Base-by-base conservation (phyloP, 2,113 vertebrate species). In the Erythrocercus mccallii region DNA sequence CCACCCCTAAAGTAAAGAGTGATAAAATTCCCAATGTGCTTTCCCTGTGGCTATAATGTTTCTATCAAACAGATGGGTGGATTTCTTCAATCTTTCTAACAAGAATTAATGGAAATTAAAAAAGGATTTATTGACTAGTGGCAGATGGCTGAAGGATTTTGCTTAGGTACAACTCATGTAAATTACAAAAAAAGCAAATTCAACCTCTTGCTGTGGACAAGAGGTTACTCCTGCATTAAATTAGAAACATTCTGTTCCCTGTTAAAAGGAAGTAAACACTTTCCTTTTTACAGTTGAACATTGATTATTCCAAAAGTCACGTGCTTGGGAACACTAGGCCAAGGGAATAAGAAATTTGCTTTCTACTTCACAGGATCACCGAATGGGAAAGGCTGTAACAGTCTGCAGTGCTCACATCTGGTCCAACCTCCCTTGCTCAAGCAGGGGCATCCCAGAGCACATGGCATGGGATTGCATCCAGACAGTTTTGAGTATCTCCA, bases 31-130 rank as follows among this genome's bases (percentile, higher is more conserved):
- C 61, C 11, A 3, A 12, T 23, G 70, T 66, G 48, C 5, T 90
- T 93, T 89, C 62, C 23, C 38, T 42, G 44, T 42, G 80, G 71
- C 78, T 80, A 51, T 66, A 68, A 77, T 10, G 27, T 56, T 91
- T 86, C 69, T 76, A 51, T 95, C 58, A 92, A 96, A 86, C 90
- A 94, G 89, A 96, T 94, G 86, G 80, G 17, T 80, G 50, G 56
- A 84, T 92, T 97, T 96, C 88, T 76, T 96, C 81, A 78, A 73
- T 92, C 47, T 88, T 95, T 97, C 94, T 92, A 96, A 93, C 95
- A 94, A 81, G 93, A 96, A 95, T 88, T 83, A 95, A 95, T 94
- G 93, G 70, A 89, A 96, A 97, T 97, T 91, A 78, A 88, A 96
- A 96, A 92, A 96, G 53, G 93, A 97, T 97, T 96, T 96, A 91